phyloP scores from a whole-genome alignment of 2,113 vertebrate genomes.

The Antechinus flavipes region DNA sequence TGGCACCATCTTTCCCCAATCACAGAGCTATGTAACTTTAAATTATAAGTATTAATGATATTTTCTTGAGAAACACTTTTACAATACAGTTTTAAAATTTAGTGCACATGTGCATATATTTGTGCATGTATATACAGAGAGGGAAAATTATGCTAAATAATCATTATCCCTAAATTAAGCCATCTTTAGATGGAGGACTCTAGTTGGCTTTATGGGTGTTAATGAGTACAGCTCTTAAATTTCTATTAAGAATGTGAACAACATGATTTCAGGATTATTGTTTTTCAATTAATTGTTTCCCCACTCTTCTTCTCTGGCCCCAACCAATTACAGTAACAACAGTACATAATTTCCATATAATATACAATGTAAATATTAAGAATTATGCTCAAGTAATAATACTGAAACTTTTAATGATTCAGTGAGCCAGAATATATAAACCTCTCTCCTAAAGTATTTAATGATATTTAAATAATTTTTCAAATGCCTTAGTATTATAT shows the following conservation, averaged over 20 bases:
- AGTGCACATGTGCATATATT: not conserved
- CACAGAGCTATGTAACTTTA: not conserved
- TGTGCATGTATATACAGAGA: not conserved
- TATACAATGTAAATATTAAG: not conserved
- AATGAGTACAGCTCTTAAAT: slow-evolving; percentile 9
- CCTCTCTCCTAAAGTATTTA: too few relatives aligned
- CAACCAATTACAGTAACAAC: slow-evolving; percentile 16
- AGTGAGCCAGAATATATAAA: not conserved
- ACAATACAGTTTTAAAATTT: not conserved
- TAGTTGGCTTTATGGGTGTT: not conserved
- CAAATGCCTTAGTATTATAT: too few relatives aligned
- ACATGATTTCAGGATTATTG: slow-evolving; percentile 25
- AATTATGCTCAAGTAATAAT: slow-evolving; percentile 22
- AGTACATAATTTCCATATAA: slow-evolving; percentile 2
- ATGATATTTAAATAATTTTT: too few relatives aligned
- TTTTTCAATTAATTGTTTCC: not conserved
- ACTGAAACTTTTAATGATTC: not conserved
- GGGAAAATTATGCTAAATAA: not conserved
- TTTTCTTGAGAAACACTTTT: not conserved
- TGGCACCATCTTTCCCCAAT: not conserved
- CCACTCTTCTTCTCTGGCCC: not conserved
- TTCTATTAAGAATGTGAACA: slow-evolving; percentile 41
- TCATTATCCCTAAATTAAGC: slow-evolving; percentile 19
- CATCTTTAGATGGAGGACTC: not conserved
- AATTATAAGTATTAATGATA: not conserved